A percentile compares a stretch with the other conserved stretches of the same genome.
These are phyloP conservation scores for Arbacia lixula DNA, from an alignment of 53 echinoderm and acorn worm species.

Conservation along the genomic window DNA sequence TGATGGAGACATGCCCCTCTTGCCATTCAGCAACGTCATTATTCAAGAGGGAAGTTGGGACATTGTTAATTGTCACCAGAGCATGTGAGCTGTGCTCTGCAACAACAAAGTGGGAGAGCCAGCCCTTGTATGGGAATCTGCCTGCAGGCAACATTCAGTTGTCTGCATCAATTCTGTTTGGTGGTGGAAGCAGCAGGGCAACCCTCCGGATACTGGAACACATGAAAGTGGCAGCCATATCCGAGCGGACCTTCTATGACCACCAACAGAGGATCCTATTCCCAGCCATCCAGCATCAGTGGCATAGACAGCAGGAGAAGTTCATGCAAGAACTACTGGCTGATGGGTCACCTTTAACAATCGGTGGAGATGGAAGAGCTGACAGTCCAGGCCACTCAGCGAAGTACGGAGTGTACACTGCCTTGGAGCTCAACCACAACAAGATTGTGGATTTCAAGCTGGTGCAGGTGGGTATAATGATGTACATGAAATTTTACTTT, in stretches of 20 bases:
- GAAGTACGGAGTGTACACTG: conserved; percentile 59
- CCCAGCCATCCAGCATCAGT: too few relatives aligned
- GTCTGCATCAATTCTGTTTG: too few relatives aligned
- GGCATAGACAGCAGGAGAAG: too few relatives aligned
- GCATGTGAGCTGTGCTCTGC: too few relatives aligned
- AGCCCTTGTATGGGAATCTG: too few relatives aligned
- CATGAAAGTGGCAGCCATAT: too few relatives aligned
- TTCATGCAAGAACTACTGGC: background rate
- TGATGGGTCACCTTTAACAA: background rate
- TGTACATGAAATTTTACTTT: background rate
- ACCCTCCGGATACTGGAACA: too few relatives aligned
- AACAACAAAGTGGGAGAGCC: too few relatives aligned
- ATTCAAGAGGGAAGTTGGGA: background rate
- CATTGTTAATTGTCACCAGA: background rate
- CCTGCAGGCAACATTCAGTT: too few relatives aligned
- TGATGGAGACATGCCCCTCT: background rate
- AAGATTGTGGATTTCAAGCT: conserved; percentile 61
- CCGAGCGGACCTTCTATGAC: too few relatives aligned
- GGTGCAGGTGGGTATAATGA: conserved; percentile 57
- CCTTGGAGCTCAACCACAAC: conserved; percentile 48
- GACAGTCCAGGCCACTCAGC: conserved; percentile 72
- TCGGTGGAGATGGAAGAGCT: conserved; percentile 61
- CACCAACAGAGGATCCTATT: too few relatives aligned
- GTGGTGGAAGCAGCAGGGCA: too few relatives aligned
- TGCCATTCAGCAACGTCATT: background rate